Evolutionary conservation across 2,797 vertebrate genomes (phyloP), one percentile per base, ranked within the genome.

Genomic region (Xerus rutilus): DNA sequence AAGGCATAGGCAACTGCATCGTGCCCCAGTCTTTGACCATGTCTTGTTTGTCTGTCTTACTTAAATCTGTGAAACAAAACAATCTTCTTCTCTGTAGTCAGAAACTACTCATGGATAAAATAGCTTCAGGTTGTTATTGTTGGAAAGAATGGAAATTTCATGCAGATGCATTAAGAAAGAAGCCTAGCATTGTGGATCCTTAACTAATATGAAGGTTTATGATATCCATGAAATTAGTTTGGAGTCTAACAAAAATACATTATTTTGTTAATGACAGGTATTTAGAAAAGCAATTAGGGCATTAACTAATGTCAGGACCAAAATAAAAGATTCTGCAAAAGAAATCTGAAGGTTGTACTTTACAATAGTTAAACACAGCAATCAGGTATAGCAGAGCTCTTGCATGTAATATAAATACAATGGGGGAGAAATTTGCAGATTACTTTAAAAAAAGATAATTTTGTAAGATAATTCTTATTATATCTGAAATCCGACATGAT

Each of bases 211-310:
- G 59, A 43, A 43, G 35, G 35, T 49, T 86, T 92, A 28, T 78
- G 43, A 91, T n/a, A 94, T 20, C 54, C 93, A 82, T 96, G 83
- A 92, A 89, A 89, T 97, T 81, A 92, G 28, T 90, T 86, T 86
- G 5, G 20, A 95, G 39, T 67, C 65, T 64, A 86, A 95, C 25
- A 74, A 95, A 91, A 89, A 79, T 21, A 87, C 52, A 93, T 94
- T 73, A 94, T 43, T 85, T 76, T 91, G 62, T 93, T 92, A 94
- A 86, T 94, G 54, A 69, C 25, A 79, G 2, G 32, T 86, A 67
- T 87, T 97, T 90, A 91, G 5, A 84, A 94, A 91, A 86, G 35
- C 43, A 96, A 12, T 30, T 13, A 39, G 45, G 86, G 64, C 43
- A 49, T 86, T 94, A 85, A 69, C 28, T 84, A 30, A 90, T 93